phyloP scores from a whole-genome alignment of 2,113 vertebrate genomes.

The Malurus elegans region DNA sequence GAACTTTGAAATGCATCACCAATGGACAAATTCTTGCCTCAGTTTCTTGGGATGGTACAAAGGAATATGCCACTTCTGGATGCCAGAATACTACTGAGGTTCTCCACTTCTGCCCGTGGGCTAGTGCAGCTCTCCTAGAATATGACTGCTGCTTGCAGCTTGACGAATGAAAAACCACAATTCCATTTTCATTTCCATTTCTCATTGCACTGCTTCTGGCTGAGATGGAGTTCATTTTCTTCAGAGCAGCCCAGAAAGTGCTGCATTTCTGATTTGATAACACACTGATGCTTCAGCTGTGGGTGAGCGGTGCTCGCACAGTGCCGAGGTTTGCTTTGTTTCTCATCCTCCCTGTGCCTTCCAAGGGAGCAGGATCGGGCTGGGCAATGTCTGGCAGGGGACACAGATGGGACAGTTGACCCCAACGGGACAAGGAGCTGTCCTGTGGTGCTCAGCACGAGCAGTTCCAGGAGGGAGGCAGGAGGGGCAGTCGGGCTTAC shows the following conservation, averaged over 20 bases:
- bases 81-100: background rate
- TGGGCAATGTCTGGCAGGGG: background rate
- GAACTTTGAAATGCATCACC: background rate
- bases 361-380: fast-evolving
- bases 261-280: background rate
- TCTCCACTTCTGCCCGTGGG: background rate
- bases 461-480: background rate
- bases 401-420: background rate
- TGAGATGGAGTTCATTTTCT: background rate
- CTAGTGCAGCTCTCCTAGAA: background rate
- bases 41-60: background rate
- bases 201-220: background rate
- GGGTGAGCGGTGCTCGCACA: fast-evolving
- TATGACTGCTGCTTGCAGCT: background rate
- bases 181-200: background rate
- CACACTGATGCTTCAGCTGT: background rate
- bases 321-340: background rate
- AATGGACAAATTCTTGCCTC: background rate
- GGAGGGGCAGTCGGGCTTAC: fast-evolving
- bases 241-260: background rate
- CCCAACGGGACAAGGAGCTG: fast-evolving
- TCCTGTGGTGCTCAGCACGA: background rate
- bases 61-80: background rate
- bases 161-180: background rate
- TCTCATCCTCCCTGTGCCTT: background rate